These are phyloP conservation scores for Microhierax caerulescens DNA, from an alignment of 2,797 vertebrate genomes.

Conservation along the genomic window DNA sequence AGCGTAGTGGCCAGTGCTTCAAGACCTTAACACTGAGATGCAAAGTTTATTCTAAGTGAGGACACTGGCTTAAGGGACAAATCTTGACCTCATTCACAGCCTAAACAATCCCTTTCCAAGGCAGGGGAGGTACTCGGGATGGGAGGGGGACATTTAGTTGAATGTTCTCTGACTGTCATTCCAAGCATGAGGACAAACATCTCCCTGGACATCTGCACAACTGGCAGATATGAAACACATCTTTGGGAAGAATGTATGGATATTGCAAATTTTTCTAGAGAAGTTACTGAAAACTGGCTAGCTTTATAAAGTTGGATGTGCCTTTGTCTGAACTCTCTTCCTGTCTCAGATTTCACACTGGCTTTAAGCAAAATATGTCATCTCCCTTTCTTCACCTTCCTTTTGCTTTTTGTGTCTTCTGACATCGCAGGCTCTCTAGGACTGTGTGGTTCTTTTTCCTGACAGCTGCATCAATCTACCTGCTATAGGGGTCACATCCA, in stretches of 20 bases:
- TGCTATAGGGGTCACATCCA: background rate
- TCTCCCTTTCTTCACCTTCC: background rate
- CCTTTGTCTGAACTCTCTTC: background rate
- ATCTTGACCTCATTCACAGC: background rate
- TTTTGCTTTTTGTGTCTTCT: background rate
- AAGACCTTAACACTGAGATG: background rate
- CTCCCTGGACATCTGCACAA: too few species aligned
- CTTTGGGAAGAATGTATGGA: background rate
- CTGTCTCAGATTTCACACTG: background rate
- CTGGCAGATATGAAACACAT: too few species aligned
- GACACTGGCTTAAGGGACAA: background rate
- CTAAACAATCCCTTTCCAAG: background rate
- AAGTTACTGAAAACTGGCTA: background rate
- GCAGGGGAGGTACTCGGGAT: too few species aligned
- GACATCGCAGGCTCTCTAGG: background rate
- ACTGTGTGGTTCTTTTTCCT: accelerated
- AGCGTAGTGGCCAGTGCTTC: background rate
- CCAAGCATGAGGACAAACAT: too few species aligned
- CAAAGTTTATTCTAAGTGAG: background rate
- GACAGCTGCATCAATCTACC: background rate
- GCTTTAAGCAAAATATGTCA: background rate
- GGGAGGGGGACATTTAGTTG: too few species aligned
- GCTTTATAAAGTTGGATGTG: background rate
- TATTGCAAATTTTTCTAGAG: background rate
- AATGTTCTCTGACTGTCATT: too few species aligned